Evolutionary conservation across 2,888 invertebrate genomes (phyloP), one percentile per base, ranked within the genome.

Genomic region (Morpho achilles): DNA sequence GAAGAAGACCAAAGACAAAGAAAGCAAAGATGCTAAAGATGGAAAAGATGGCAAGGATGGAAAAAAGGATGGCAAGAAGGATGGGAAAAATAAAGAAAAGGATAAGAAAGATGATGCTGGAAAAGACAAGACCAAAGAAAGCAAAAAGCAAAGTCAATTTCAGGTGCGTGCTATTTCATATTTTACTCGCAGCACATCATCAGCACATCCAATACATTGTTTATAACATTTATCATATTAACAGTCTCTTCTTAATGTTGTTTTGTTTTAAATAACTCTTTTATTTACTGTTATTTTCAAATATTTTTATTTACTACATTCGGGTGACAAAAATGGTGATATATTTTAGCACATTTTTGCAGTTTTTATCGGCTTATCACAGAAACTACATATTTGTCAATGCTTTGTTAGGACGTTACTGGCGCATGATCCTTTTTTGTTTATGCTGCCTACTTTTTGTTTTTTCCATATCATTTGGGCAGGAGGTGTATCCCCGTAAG

Each of bases 401-500:
- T 69, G 88, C 87, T 87, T 87, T 69, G 65, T 77, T 79, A 79
- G 69, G 73, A 74, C 71, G 74, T 77, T 78, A 75, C 77, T 77
- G 79, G 81, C 75, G 89, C 87, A 90, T 91, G 91, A 80, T 72
- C 77, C 86, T 79, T 73, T 82, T 90, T 86, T 90, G 87, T 88
- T 90, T 87, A 89, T 82, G 88, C 88, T 83, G 84, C 87, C 83
- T 86, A 86, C 86, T 87, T 89, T 90, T 88, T 88, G 84, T 87
- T 88, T 90, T 85, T 89, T 89, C 84, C 87, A 89, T 89, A 87
- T 91, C 84, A 87, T 90, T 90, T 89, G 91, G 90, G 92, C 93
- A 94, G 93, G 94, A 94, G 93, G 93, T 93, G 91, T 94, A 94
- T 92, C 94, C 95, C 82, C 94, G 94, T 92, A 95, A 95, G 94